Conservation (phyloP, 2,797 vertebrate species). For the Poecilia velifera region DNA sequence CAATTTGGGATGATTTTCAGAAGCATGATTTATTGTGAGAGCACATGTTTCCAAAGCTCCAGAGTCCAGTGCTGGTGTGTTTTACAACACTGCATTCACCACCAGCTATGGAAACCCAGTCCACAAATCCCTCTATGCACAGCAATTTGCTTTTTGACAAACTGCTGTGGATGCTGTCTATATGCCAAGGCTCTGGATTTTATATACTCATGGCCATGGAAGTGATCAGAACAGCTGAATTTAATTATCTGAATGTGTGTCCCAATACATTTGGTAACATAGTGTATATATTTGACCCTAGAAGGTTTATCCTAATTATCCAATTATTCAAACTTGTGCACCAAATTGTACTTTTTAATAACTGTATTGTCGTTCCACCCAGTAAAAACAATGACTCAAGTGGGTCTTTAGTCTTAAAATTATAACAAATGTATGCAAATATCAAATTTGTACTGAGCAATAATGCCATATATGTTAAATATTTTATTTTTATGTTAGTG, state of each 20-base stretch:
- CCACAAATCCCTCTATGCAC: neutral
- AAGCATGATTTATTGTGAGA: neutral
- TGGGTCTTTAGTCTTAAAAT: neutral
- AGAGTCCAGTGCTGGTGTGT: neutral
- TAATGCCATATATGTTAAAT: neutral
- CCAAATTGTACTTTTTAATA: neutral
- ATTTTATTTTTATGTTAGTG: slow-evolving; percentile 36
- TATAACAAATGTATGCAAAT: neutral
- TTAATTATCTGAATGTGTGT: neutral
- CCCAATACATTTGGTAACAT: neutral
- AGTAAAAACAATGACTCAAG: neutral
- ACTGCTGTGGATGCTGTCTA: neutral
- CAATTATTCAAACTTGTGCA: neutral
- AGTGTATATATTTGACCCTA: neutral
- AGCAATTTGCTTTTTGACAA: neutral
- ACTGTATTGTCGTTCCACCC: neutral
- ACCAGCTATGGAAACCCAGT: neutral
- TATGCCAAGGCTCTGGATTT: neutral
- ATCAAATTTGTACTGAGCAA: neutral
- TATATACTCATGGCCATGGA: neutral
- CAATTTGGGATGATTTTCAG: neutral
- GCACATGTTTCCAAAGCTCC: neutral
- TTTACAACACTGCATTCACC: neutral
- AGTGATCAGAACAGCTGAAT: neutral
- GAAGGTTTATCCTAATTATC: neutral